Conservation (phyloP, 2,113 vertebrate species). For the Indri indri region DNA sequence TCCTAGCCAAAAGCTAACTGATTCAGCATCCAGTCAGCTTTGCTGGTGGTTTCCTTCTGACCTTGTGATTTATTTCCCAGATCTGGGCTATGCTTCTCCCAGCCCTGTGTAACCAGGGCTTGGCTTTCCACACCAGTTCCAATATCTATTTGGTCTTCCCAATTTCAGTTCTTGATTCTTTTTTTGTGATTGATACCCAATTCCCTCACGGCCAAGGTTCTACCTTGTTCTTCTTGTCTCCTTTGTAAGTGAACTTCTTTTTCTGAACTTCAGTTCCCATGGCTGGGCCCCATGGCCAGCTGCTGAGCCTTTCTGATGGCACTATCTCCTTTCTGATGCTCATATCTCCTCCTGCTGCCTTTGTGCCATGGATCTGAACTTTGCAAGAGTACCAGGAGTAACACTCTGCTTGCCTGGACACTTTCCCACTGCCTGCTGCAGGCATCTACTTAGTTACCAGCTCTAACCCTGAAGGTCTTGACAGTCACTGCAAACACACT, state of each 20-base stretch:
- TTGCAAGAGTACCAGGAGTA: neutral
- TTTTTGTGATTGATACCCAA: neutral
- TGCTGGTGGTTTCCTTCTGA: conserved; percentile 33
- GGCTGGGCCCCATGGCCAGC: neutral
- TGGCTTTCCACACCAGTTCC: neutral
- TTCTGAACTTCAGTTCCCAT: neutral
- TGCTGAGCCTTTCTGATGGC: neutral
- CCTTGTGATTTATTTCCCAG: neutral
- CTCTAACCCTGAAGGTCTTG: neutral
- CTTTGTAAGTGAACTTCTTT: neutral
- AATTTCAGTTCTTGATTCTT: neutral
- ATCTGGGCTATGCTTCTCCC: neutral
- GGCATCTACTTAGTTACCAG: neutral
- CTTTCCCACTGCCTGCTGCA: neutral
- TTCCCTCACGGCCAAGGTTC: neutral
- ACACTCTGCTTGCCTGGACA: neutral
- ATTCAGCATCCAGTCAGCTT: neutral
- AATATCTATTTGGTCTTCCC: neutral
- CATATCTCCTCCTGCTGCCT: neutral
- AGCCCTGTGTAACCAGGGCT: neutral
- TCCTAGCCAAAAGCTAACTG: conserved; percentile 47
- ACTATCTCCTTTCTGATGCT: too few relatives aligned
- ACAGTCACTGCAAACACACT: neutral
- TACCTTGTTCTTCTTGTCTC: neutral
- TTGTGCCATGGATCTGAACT: neutral